These are phyloP conservation scores for Geothlypis trichas DNA, from an alignment of 2,113 vertebrate genomes.

Conservation along the genomic window DNA sequence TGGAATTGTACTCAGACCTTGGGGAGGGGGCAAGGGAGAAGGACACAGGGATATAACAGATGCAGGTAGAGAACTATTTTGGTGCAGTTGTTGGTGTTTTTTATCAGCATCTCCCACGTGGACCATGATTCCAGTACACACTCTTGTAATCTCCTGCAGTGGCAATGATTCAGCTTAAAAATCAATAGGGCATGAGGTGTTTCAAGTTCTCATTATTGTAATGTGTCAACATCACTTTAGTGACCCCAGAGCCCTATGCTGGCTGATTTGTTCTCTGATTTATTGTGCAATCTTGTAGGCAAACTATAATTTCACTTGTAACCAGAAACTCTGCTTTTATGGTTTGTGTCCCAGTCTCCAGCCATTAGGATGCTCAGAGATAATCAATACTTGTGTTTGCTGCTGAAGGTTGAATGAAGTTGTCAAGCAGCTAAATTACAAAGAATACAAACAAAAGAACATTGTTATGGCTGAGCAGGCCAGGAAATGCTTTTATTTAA, in stretches of 20 bases:
- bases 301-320: slow-evolving; percentile 82
- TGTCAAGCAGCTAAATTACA: slow-evolving; percentile 73
- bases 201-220: slow-evolving; percentile 85
- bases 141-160: slow-evolving; percentile 77
- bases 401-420: slow-evolving; percentile 77
- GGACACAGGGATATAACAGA: slow-evolving; percentile 38
- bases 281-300: slow-evolving; percentile 81
- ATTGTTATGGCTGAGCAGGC: background rate
- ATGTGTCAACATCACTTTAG: slow-evolving; percentile 80
- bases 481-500: slow-evolving; percentile 20
- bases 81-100: slow-evolving; percentile 72
- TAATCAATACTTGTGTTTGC: slow-evolving; percentile 77
- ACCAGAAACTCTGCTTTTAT: slow-evolving; percentile 75
- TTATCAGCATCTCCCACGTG: slow-evolving; percentile 68
- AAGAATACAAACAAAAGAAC: slow-evolving; percentile 46
- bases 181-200: slow-evolving; percentile 82
- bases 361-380: slow-evolving; percentile 70
- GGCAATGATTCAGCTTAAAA: slow-evolving; percentile 79
- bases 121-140: slow-evolving; percentile 67
- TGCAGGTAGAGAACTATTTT: slow-evolving; percentile 59
- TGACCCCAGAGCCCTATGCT: slow-evolving; percentile 71
- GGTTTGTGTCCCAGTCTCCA: slow-evolving; percentile 64
- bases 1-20: background rate
- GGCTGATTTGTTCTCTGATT: slow-evolving; percentile 82
- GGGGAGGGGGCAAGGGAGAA: background rate